A percentile compares a stretch with the other conserved stretches of the same genome.
phyloP scores from a whole-genome alignment of 1,140 invertebrate species.

The Tribolium madens region DNA sequence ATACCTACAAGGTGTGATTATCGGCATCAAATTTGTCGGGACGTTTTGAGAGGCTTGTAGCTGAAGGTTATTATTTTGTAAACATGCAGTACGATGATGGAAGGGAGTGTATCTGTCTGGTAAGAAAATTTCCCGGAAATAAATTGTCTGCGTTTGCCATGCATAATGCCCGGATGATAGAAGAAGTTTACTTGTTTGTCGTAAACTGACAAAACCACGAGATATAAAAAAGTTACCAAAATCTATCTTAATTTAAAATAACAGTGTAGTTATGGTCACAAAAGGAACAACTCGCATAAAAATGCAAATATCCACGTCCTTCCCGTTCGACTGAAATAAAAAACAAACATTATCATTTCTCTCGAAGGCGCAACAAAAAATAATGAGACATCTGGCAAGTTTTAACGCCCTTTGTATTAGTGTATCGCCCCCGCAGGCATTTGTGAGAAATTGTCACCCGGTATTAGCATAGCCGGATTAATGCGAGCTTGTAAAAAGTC shows the following conservation, averaged over 20 bases:
- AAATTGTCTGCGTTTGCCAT: constrained; percentile 25
- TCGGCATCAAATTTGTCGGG: neutral
- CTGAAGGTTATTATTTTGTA: constrained; percentile 2
- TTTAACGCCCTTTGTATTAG: constrained; percentile 58
- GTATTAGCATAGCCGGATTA: constrained; percentile 55
- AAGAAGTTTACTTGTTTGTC: constrained; percentile 47
- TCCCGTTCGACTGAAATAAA: constrained; percentile 49
- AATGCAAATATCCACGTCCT: constrained; percentile 56
- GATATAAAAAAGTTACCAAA: constrained; percentile 55
- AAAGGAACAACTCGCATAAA: constrained; percentile 58
- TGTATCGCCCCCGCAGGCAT: constrained; percentile 47
- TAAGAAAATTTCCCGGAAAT: constrained; percentile 38
- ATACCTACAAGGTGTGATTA: neutral
- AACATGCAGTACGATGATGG: neutral
- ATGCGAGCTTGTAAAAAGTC: constrained; percentile 28
- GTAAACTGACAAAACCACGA: constrained; percentile 49
- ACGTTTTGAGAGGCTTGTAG: neutral
- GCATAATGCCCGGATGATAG: constrained; percentile 31
- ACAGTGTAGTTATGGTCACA: constrained; percentile 55
- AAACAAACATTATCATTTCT: constrained; percentile 59
- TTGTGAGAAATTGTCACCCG: constrained; percentile 51
- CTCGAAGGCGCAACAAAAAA: constrained; percentile 58
- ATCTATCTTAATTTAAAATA: constrained; percentile 58
- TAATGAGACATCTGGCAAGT: constrained; percentile 58
- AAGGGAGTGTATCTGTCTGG: constrained; percentile 14